Base-by-base conservation (phyloP, 2,113 vertebrate genomes). In the Larimichthys crocea region DNA sequence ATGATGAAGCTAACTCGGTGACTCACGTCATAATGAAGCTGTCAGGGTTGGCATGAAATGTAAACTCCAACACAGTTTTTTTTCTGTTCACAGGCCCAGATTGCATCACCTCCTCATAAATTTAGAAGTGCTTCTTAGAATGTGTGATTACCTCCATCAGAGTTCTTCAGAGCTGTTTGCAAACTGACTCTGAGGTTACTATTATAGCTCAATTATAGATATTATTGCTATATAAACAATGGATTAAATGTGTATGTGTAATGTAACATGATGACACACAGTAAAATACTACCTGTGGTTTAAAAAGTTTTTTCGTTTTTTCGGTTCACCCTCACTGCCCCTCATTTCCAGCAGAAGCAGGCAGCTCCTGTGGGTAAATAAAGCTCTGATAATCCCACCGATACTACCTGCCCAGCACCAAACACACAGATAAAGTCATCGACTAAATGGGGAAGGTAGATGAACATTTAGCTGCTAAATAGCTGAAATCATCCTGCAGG, bases 21-120 rank as follows among this genome's bases (percentile, higher is more conserved):
- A 87, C 49, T 86, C 67, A 56, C 15, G n/a, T 50, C 50, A 55
- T 50, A 52, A 74, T 62, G 59, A 74, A 68, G 19, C 48, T 61
- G 22, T 67, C n/a, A 53, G 40, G 31, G 50, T n/a, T 44, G 46
- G 62, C 42, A 46, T 52, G 49, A 67, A 40, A 60, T 46, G n/a
- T 59, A 12, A 26, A 35, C 24, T 48, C 14, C 42, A 74, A 48
- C 31, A 68, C 42, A 29, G 31, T 64, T 68, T 26, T 64, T 11
- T 22, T 46, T 82, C 24, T 24, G 14, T 52, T 35, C 64, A 65
- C 10, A 26, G 35, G 52, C 57, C 44, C 46, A 49, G 66, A 57
- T 63, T 68, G 44, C 50, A 72, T 73, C 40, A 79, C 19, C 40
- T 26, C 29, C 44, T 62, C 31, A 66, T 50, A 31, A 9, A 76